Evolutionary conservation across 2,113 vertebrate genomes (phyloP).

Genomic region (Mastomys coucha): DNA sequence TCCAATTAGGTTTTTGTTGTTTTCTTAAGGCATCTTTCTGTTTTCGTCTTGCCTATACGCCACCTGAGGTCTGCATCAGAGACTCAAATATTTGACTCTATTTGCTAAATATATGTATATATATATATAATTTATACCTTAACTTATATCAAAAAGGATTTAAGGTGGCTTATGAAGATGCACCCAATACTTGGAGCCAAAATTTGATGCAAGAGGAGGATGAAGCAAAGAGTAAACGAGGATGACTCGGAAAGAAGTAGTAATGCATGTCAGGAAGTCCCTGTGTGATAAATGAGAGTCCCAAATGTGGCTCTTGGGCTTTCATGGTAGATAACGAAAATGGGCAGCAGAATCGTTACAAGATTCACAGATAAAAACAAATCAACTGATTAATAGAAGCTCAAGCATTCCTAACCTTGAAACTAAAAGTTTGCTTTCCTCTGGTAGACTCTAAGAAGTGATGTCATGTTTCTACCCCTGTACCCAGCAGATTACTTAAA

Average conservation of each 20-base stretch:
- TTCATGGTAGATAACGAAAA: slow-evolving; percentile 35
- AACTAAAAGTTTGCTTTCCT: slow-evolving; percentile 23
- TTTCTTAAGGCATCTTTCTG: slow-evolving; percentile 56
- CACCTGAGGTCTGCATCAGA: not conserved
- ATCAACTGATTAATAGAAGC: slow-evolving; percentile 48
- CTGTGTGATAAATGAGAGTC: slow-evolving; percentile 31
- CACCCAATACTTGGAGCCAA: slow-evolving; percentile 34
- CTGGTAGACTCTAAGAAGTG: not conserved
- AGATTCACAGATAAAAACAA: slow-evolving; percentile 59
- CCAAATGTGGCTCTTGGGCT: slow-evolving; percentile 33
- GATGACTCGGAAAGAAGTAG: slow-evolving; percentile 11
- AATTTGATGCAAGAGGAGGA: slow-evolving; percentile 46
- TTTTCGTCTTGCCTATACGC: not conserved
- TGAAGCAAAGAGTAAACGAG: slow-evolving; percentile 21
- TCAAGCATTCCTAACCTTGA: slow-evolving; percentile 3
- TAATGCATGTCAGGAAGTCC: slow-evolving; percentile 1
- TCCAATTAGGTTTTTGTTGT: slow-evolving; percentile 70
- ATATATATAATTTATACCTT: not conserved
- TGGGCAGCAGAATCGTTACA: slow-evolving; percentile 2
- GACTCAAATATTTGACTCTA: slow-evolving; percentile 40
- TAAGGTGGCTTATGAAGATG: slow-evolving; percentile 59
- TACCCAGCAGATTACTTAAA: slow-evolving; percentile 33
- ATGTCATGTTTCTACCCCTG: slow-evolving; percentile 45
- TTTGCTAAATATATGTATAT: not conserved
- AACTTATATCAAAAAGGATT: slow-evolving; percentile 58